A percentile compares a stretch with the other conserved stretches of the same genome.
Evolutionary conservation across 2,888 invertebrate species (phyloP).

Genomic region (Sphaeridia pumilis): DNA sequence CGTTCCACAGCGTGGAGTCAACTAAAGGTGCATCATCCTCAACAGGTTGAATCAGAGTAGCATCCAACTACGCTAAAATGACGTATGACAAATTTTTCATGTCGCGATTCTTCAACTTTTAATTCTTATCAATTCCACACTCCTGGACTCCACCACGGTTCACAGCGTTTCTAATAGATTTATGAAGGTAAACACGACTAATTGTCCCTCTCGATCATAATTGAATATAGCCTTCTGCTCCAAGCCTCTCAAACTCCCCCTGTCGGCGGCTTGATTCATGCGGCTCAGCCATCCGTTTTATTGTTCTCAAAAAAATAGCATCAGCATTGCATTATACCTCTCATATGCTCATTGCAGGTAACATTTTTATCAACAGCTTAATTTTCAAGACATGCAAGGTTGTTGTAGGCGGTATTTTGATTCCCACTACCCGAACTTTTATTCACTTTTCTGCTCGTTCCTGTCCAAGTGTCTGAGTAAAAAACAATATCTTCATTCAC

Average conservation of each 20-base stretch:
- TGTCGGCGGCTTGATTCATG: background rate
- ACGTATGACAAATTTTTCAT: conserved; percentile 8
- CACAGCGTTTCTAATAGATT: conserved; percentile 1
- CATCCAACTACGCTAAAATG: background rate
- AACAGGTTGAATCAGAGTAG: background rate
- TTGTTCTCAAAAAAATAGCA: too few species aligned
- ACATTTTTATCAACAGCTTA: conserved; percentile 2
- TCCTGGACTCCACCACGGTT: background rate
- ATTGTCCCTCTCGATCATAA: background rate
- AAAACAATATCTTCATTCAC: too few species aligned
- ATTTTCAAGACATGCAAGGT: too few species aligned
- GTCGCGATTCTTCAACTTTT: conserved; percentile 3
- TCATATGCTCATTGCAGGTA: too few species aligned
- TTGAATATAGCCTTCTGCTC: background rate
- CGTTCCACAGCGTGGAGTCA: background rate
- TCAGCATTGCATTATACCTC: too few species aligned
- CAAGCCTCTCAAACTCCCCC: background rate
- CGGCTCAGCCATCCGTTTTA: background rate
- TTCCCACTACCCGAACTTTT: too few species aligned
- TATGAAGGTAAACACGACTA: conserved; percentile 1
- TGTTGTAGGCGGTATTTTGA: too few species aligned
- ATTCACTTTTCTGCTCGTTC: too few species aligned
- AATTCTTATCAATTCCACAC: background rate
- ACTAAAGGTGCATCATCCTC: background rate
- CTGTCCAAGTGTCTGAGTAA: too few species aligned